Evolutionary conservation across 1,140 invertebrate species (phyloP).

Genomic region (Melipona quadrifasciata): DNA sequence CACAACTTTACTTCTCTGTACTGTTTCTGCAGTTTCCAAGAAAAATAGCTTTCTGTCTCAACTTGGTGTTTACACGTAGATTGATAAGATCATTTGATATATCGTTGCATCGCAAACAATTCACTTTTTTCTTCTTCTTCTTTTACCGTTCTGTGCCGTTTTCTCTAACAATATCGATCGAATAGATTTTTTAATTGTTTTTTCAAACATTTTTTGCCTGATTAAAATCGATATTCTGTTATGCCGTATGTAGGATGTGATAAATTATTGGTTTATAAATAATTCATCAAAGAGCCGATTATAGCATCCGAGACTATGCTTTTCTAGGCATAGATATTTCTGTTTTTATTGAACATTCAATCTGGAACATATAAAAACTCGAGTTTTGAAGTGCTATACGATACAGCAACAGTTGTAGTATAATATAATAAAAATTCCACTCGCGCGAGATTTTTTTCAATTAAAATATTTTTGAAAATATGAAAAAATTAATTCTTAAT

Average conservation of each 20-base stretch:
- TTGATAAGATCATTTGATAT: background rate
- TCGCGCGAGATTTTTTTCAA: background rate
- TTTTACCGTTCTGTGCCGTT: background rate
- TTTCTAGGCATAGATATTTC: background rate
- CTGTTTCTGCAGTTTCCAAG: background rate
- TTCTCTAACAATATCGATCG: background rate
- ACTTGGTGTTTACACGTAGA: too few relatives aligned
- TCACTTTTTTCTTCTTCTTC: background rate
- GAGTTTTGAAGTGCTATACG: too few relatives aligned
- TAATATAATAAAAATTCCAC: background rate
- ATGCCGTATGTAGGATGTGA: background rate
- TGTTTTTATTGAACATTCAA: background rate
- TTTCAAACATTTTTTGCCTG: background rate
- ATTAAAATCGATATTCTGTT: background rate
- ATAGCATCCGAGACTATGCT: background rate
- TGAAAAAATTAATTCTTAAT: background rate
- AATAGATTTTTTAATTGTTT: background rate
- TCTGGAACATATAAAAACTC: background rate
- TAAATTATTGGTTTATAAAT: background rate
- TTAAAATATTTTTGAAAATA: background rate
- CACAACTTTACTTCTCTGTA: background rate
- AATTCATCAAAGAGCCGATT: background rate
- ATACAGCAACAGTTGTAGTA: background rate
- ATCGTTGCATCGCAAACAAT: background rate
- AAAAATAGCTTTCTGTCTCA: background rate